These are phyloP conservation scores for Labrus mixtus DNA, from an alignment of 2,113 vertebrate species.

Conservation along the genomic window DNA sequence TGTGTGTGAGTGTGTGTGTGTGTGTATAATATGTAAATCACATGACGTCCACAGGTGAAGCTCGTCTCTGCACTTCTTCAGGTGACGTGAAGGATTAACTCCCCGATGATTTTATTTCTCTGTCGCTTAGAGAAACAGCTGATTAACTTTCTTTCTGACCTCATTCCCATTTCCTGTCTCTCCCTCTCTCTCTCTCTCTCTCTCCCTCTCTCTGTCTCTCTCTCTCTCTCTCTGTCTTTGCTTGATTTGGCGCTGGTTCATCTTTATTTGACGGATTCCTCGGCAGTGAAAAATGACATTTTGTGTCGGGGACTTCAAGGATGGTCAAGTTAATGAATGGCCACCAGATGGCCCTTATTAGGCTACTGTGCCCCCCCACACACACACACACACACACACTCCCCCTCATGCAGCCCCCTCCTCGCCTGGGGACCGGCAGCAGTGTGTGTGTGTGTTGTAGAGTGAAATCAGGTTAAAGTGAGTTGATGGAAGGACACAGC, in stretches of 20 bases:
- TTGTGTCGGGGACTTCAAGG: conserved; percentile 83
- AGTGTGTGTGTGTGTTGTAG: conserved; percentile 28
- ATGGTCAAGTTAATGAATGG: conserved; percentile 87
- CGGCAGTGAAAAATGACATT: conserved; percentile 84
- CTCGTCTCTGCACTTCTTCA: no score
- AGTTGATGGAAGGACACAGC: conserved; percentile 56
- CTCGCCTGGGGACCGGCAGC: conserved; percentile 75
- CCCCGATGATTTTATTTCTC: not conserved
- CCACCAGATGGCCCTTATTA: conserved; percentile 88
- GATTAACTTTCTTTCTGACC: conserved; percentile 3
- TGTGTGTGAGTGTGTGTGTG: no score
- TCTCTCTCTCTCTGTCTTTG: conserved; percentile 59
- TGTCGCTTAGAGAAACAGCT: conserved; percentile 23
- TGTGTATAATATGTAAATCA: no score
- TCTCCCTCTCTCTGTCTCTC: not conserved
- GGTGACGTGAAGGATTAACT: no score
- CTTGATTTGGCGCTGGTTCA: conserved; percentile 74
- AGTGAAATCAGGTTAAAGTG: conserved; percentile 76
- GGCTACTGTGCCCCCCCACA: conserved; percentile 81
- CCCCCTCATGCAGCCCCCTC: conserved; percentile 69
- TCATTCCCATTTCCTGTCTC: conserved; percentile 4
- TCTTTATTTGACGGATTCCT: conserved; percentile 74
- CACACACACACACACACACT: no score
- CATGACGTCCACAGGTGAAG: no score
- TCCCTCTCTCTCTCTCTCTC: conserved; percentile 3